Base-by-base conservation (phyloP, 92 coral and sea anemone genomes). In the Umimayanthus kanabou region DNA sequence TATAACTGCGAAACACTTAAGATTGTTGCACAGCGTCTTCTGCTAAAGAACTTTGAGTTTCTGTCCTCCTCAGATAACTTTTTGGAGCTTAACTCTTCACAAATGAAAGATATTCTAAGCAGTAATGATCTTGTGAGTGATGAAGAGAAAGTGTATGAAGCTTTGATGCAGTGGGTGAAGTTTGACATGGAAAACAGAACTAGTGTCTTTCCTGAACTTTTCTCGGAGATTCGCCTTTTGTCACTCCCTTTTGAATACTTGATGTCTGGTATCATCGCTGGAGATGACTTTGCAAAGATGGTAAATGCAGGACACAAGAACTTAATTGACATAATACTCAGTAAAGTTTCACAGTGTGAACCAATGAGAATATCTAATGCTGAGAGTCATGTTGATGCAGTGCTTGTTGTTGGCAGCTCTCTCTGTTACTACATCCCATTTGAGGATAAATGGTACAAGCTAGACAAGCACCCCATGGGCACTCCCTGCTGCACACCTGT, bases 211-310 rank as follows among this genome's bases (percentile, higher is more conserved):
- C 87, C 87, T 16, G 64, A 83, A 9, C 87, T 83, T 83, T 83
- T 83, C 64, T 71, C 57, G 6, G 87, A 83, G 78, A 83, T 83
- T 47, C 87, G 87, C 14, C 23, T 83, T 39, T 69, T 83, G 9
- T 83, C 87, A 16, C 66, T 83, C 29, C 87, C 87, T 20, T 83
- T 83, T 69, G 87, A 70, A n/a, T 83, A 83, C 40, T 39, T 83
- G 20, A 83, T 42, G 77, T 20, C 74, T 3, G n/a, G 5, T 37
- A 71, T 83, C n/a, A 29, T 83, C 26, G 78, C 78, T 43, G 87
- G 87, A 43, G 87, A 83, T 43, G 87, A 83, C 29, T 83, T 83
- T 83, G 87, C 78, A 15, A 49, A 83, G 50, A 83, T 83, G 65
- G 87, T 83, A 39, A 69, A 42, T 29, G 65, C 87, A 6, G 87